A percentile compares a stretch with the other conserved stretches of the same genome.
Evolutionary conservation across 2,888 invertebrate species (phyloP).

Genomic region (Drosophila mimica): DNA sequence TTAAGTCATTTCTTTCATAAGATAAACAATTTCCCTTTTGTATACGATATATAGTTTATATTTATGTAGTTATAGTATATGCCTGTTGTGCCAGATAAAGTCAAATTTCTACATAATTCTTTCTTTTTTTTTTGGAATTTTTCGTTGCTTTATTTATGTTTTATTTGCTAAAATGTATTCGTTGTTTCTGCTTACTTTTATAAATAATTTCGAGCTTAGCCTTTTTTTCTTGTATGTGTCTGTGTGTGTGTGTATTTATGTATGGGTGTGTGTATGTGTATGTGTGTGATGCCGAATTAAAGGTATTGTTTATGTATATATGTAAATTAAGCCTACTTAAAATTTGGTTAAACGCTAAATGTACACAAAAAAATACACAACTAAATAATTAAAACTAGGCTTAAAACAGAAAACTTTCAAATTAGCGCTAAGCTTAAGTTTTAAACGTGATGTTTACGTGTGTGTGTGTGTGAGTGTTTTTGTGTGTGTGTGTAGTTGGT

Average conservation of each 20-base stretch:
- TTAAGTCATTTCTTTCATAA: constrained; percentile 67
- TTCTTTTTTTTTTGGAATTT: constrained; percentile 57
- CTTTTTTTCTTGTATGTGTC: constrained; percentile 59
- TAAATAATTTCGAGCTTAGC: constrained; percentile 77
- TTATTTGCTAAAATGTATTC: constrained; percentile 73
- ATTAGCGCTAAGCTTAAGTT: constrained; percentile 65
- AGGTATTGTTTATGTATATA: constrained; percentile 40
- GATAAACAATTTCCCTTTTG: constrained; percentile 61
- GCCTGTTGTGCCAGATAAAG: constrained; percentile 54
- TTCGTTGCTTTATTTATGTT: constrained; percentile 64
- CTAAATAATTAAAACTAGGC: constrained; percentile 67
- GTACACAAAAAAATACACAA: constrained; percentile 73
- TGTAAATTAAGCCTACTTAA: constrained; percentile 71
- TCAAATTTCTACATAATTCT: constrained; percentile 42
- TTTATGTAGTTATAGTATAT: constrained; percentile 17
- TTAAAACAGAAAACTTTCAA: constrained; percentile 56
- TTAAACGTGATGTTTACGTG: constrained; percentile 55
- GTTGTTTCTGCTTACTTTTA: constrained; percentile 64
- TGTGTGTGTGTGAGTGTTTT: constrained; percentile 27
- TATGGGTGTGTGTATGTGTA: constrained; percentile 24
- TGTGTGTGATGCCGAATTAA: constrained; percentile 57
- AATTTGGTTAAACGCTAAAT: constrained; percentile 78
- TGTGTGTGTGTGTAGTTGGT: constrained; percentile 27
- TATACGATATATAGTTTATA: constrained; percentile 45
- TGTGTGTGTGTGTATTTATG: constrained; percentile 38